Evolutionary conservation across 2,888 invertebrate species (phyloP).

Genomic region (Cryptophagus acutangulus): DNA sequence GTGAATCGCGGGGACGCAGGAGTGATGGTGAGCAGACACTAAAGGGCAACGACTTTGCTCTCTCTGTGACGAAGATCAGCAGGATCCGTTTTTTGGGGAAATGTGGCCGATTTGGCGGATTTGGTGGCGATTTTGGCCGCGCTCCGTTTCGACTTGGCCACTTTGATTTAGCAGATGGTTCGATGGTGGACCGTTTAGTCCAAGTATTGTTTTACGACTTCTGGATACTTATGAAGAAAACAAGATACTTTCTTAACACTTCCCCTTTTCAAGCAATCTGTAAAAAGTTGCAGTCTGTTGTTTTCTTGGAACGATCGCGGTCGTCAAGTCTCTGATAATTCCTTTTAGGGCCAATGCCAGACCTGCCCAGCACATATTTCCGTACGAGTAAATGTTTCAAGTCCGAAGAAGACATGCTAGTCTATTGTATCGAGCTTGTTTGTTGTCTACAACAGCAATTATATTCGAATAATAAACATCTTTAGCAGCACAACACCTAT

Average conservation of each 20-base stretch:
- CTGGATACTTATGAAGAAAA: conserved; percentile 17
- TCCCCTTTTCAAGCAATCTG: conserved; percentile 8
- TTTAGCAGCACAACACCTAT: conserved; percentile 2
- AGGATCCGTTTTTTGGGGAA: conserved; percentile 36
- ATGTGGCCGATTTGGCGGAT: conserved; percentile 26
- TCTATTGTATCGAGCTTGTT: conserved; percentile 1
- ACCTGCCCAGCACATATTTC: conserved; percentile 28
- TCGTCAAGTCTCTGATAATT: conserved; percentile 18
- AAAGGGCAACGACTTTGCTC: conserved; percentile 46
- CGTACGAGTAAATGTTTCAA: conserved; percentile 12
- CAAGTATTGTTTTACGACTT: conserved; percentile 15
- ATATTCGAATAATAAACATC: conserved; percentile 1
- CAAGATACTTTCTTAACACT: conserved; percentile 26
- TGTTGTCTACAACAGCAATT: conserved; percentile 1
- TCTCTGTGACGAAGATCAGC: conserved; percentile 33
- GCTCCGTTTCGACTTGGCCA: too few species aligned
- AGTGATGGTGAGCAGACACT: conserved; percentile 35
- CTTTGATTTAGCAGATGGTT: too few species aligned
- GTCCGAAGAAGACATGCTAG: background rate
- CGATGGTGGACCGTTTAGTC: conserved; percentile 9
- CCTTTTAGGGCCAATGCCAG: conserved; percentile 29
- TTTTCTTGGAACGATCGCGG: conserved; percentile 32
- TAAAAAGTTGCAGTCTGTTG: conserved; percentile 26
- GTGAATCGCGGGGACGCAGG: conserved; percentile 35
- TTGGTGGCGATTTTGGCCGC: background rate